Conservation (phyloP, 2,888 invertebrate genomes). For the Drosophila emarginata region DNA sequence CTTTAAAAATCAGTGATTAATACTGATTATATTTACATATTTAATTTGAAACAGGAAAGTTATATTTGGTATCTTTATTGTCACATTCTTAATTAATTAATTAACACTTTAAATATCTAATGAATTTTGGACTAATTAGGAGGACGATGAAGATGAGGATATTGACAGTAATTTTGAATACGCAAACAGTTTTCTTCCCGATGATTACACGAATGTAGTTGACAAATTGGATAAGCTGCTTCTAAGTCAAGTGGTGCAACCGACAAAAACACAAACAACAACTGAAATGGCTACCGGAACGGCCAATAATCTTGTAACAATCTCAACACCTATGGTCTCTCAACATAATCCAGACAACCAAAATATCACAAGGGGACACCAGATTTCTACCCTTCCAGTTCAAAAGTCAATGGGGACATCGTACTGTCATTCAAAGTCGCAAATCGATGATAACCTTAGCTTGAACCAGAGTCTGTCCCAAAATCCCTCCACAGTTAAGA, state of each 20-base stretch:
- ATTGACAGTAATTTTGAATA: constrained; percentile 75
- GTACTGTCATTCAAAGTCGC: constrained; percentile 17
- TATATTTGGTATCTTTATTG: no score
- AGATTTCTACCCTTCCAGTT: background rate
- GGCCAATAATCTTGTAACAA: constrained; percentile 1
- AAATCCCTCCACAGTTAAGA: background rate
- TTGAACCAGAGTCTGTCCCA: background rate
- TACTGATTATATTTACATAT: no score
- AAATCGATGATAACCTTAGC: constrained; percentile 9
- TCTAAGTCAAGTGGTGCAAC: constrained; percentile 45
- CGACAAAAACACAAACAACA: constrained; percentile 13
- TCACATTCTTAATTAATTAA: no score
- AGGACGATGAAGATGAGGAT: constrained; percentile 75
- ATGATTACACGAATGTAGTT: constrained; percentile 68
- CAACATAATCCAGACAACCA: background rate
- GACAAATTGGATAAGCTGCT: constrained; percentile 74
- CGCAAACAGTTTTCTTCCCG: constrained; percentile 71
- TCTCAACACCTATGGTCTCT: background rate
- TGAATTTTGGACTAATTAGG: constrained; percentile 24
- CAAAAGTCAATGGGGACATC: background rate
- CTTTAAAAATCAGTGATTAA: no score
- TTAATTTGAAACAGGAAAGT: no score
- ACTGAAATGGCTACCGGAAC: background rate
- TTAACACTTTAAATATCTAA: no score
- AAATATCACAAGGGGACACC: background rate